A percentile compares a stretch with the other conserved stretches of the same genome.
Evolutionary conservation across 2,888 invertebrate genomes (phyloP).

Genomic region (Ectemnius continuus): DNA sequence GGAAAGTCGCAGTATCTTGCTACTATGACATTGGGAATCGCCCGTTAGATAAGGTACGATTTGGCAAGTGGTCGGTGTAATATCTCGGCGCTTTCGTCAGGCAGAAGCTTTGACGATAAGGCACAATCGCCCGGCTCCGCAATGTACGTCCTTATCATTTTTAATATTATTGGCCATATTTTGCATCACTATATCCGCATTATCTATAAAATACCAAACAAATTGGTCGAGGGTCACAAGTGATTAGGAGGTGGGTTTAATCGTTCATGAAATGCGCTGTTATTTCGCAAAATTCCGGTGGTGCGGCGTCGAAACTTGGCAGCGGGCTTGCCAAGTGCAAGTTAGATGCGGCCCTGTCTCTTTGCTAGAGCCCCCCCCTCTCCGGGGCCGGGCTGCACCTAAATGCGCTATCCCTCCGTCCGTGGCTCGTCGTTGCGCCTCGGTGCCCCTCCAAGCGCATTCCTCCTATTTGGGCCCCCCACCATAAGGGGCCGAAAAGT

Average conservation of each 20-base stretch:
- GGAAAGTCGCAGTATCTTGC: slow-evolving; percentile 10
- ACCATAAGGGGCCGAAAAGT: slow-evolving; percentile 75
- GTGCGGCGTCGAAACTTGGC: too few species aligned
- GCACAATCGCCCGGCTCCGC: slow-evolving; percentile 1
- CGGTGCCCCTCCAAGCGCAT: slow-evolving; percentile 66
- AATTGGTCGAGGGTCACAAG: too few species aligned
- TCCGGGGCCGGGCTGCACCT: slow-evolving; percentile 65
- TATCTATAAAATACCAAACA: too few species aligned
- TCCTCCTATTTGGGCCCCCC: slow-evolving; percentile 76
- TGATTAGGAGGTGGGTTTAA: too few species aligned
- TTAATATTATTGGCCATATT: too few species aligned
- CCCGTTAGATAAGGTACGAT: slow-evolving; percentile 28
- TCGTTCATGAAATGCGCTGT: too few species aligned
- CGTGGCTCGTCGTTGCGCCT: slow-evolving; percentile 60
- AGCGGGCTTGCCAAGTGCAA: slow-evolving; percentile 39
- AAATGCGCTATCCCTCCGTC: slow-evolving; percentile 74
- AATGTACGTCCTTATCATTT: too few species aligned
- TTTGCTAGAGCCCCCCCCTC: slow-evolving; percentile 74
- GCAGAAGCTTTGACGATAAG: slow-evolving; percentile 17
- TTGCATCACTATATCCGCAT: too few species aligned
- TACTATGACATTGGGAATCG: slow-evolving; percentile 25
- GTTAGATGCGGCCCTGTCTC: slow-evolving; percentile 76
- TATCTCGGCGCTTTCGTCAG: slow-evolving; percentile 24
- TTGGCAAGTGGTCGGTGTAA: neutral
- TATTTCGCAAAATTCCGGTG: too few species aligned